Percentiles rank a stretch among this genome's conserved stretches.
Evolutionary conservation across 2,888 invertebrate species (phyloP).

Genomic region (Aethes cnicana): DNA sequence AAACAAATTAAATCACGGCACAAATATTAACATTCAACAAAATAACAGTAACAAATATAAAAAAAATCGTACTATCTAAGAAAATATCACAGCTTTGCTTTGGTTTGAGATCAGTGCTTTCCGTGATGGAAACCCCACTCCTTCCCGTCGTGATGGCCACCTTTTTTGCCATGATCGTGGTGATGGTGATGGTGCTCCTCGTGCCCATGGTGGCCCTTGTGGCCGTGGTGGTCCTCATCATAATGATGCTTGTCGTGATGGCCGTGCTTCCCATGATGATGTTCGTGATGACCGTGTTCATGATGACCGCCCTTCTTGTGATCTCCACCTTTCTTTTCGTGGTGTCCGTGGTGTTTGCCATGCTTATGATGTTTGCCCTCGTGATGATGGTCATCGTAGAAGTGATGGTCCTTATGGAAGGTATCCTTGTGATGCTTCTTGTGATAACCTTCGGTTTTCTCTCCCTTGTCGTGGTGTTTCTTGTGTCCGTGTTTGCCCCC

Average conservation of each 20-base stretch:
- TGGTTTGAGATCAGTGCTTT: conserved; percentile 61
- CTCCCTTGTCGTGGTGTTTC: conserved; percentile 74
- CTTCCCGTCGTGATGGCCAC: conserved; percentile 71
- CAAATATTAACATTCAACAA: background rate
- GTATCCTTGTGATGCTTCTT: conserved; percentile 76
- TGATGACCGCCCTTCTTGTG: conserved; percentile 78
- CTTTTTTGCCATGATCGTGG: conserved; percentile 77
- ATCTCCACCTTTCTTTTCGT: conserved; percentile 65
- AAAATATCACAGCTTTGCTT: conserved; percentile 65
- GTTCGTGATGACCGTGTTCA: conserved; percentile 70
- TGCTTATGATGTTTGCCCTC: conserved; percentile 78
- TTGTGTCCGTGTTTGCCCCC: conserved; percentile 73
- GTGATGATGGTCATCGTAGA: conserved; percentile 73
- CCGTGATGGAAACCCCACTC: conserved; percentile 76
- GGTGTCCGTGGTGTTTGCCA: conserved; percentile 73
- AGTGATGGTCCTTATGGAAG: conserved; percentile 77
- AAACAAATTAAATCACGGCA: background rate
- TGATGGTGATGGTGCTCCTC: conserved; percentile 75
- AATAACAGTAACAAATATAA: conserved; percentile 13
- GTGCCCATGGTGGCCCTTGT: conserved; percentile 76
- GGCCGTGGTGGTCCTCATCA: conserved; percentile 73
- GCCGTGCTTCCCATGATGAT: conserved; percentile 71
- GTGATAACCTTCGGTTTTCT: conserved; percentile 72
- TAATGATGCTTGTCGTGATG: conserved; percentile 75
- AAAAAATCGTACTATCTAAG: conserved; percentile 28